Evolutionary conservation across 2,888 invertebrate genomes (phyloP), one percentile per base, ranked within the genome.

Genomic region (Geotrupes spiniger): DNA sequence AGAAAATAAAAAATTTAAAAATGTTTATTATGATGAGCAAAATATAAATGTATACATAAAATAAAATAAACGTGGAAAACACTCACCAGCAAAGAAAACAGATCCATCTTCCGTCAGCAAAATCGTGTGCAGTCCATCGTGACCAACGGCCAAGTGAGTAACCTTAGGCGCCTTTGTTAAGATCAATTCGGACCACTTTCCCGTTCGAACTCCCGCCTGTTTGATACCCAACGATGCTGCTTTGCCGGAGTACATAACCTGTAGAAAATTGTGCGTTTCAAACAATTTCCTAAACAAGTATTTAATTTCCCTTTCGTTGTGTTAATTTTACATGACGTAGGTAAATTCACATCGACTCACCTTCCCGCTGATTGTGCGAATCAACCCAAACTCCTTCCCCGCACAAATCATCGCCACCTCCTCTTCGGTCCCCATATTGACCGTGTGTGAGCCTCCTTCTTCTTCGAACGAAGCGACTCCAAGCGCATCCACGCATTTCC

Each of bases 21-120:
- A 42, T 39, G 5, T 36, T 10, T 2, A 36, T 3, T 10, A 36
- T 43, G 9, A 10, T 42, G 10, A 36, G 36, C n/a, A 10, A 10
- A 10, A 6, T 9, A 36, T n/a, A 10, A 9, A 11, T 9, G 6
- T 6, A 36, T n/a, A 36, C 36, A n/a, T 27, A 8, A 27, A 8
- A 27, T 27, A 9, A 8, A 27, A 27, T 9, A 27, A 9, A 8
- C n/a, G 27, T 27, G 27, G 27, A 27, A 27, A 6, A n/a, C n/a
- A n/a, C n/a, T 26, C 61, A 73, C 76, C 83, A 36, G 81, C 78
- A 73, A 92, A 92, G 68, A 90, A 85, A 0, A 92, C 92, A 1
- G 88, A 84, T 1, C 98, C 98, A 68, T 93, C 93, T 63, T 96
- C 93, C 28, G 93, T 83, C n/a, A 97, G 81, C 21, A 98, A 72